Evolutionary conservation across 2,888 invertebrate species (phyloP).

Genomic region (Tipula confusa): DNA sequence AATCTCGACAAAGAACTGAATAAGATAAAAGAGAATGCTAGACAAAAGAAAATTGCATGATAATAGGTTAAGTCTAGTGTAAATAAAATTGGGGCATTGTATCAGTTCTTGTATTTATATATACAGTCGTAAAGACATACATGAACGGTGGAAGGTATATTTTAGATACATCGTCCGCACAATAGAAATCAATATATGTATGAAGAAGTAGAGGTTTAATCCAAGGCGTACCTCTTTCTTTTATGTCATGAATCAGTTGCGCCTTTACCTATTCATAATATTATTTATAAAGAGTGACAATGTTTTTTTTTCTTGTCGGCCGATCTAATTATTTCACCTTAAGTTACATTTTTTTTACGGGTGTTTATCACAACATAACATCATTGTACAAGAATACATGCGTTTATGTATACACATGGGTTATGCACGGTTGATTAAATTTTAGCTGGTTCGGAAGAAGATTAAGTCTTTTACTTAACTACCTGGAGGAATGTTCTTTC

Average conservation of each 20-base stretch:
- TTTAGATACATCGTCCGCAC: too few relatives aligned
- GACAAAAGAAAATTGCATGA: neutral
- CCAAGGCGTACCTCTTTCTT: neutral
- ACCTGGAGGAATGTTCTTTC: neutral
- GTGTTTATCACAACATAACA: conserved; percentile 1
- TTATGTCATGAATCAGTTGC: conserved; percentile 12
- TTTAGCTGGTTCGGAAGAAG: too few relatives aligned
- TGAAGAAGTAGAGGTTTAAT: neutral
- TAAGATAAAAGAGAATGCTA: neutral
- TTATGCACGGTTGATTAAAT: neutral
- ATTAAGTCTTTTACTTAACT: neutral
- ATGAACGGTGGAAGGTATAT: neutral
- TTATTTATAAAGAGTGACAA: too few relatives aligned
- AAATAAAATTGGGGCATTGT: conserved; percentile 1
- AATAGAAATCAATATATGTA: neutral
- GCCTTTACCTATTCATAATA: neutral
- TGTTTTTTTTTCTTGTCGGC: neutral
- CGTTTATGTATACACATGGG: too few relatives aligned
- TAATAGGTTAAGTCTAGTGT: conserved; percentile 25
- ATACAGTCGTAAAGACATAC: too few relatives aligned
- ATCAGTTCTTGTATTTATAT: neutral
- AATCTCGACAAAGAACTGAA: too few relatives aligned
- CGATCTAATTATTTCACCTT: neutral
- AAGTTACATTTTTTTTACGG: neutral
- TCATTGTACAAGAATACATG: neutral